Conservation (phyloP, 2,797 vertebrate species). For the Tiaroga cobitis region DNA sequence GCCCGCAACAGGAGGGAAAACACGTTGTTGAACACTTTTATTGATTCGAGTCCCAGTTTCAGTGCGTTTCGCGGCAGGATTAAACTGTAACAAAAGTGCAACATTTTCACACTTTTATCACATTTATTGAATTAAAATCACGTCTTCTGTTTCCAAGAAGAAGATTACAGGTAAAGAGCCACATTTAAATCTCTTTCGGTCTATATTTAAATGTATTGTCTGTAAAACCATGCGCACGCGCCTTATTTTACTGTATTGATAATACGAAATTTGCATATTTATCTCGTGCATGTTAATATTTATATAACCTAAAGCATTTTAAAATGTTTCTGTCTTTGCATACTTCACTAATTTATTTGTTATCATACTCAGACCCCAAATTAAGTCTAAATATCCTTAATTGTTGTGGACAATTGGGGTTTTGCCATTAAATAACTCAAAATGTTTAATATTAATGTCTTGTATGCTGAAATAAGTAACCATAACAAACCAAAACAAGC, state of each 20-base stretch:
- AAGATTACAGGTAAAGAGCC: constrained; percentile 70
- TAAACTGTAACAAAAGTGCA: constrained; percentile 58
- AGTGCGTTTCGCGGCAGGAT: constrained; percentile 59
- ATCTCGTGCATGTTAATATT: not conserved
- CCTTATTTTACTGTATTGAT: not conserved
- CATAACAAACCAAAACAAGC: constrained; percentile 19
- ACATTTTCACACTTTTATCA: constrained; percentile 61
- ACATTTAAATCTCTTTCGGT: constrained; percentile 45
- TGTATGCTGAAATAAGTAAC: not conserved
- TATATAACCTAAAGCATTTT: not conserved
- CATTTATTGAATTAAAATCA: constrained; percentile 55
- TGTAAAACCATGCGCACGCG: constrained; percentile 13
- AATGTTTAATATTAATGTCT: not conserved
- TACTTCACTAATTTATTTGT: not conserved
- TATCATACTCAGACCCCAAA: not conserved
- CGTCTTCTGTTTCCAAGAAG: constrained; percentile 65
- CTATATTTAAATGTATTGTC: constrained; percentile 56
- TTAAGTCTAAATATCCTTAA: not conserved
- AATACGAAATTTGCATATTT: not conserved
- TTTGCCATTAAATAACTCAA: not conserved
- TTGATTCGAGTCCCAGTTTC: constrained; percentile 70
- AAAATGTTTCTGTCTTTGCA: not conserved
- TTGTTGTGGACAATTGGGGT: not conserved
- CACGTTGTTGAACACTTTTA: constrained; percentile 82
- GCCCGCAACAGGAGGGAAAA: constrained; percentile 72